Percentiles rank a stretch among this genome's conserved stretches.
These are phyloP conservation scores for Pseudomyrmex pallidus DNA, from an alignment of 1,140 invertebrate genomes.

Conservation along the genomic window DNA sequence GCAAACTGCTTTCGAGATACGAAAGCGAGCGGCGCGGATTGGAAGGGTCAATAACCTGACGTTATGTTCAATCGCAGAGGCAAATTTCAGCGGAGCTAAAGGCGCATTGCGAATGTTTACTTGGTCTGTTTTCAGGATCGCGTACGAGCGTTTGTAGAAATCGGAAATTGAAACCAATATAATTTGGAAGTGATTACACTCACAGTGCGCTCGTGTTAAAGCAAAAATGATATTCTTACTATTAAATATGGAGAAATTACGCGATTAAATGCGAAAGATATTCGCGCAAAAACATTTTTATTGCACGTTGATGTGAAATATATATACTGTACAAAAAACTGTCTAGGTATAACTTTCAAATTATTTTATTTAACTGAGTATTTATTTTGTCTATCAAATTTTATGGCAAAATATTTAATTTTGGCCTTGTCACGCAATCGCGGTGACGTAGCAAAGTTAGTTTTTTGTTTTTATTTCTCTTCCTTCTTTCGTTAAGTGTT, in stretches of 20 bases:
- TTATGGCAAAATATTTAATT: neutral
- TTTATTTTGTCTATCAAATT: too few relatives aligned
- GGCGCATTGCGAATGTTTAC: conserved; percentile 32
- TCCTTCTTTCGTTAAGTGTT: neutral
- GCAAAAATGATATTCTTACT: neutral
- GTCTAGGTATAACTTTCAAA: too few relatives aligned
- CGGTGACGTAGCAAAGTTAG: neutral
- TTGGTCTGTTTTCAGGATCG: conserved; percentile 15
- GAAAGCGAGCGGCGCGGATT: conserved; percentile 48
- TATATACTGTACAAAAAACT: too few relatives aligned
- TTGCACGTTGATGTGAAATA: too few relatives aligned
- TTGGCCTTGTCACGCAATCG: neutral
- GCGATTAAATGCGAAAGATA: neutral
- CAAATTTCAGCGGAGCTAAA: conserved; percentile 44
- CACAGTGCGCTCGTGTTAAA: neutral
- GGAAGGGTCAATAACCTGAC: conserved; percentile 62
- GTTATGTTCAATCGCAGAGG: conserved; percentile 45
- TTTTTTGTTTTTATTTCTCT: conserved; percentile 8
- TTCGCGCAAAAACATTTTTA: too few relatives aligned
- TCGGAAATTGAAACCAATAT: conserved; percentile 18
- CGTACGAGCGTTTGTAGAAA: neutral
- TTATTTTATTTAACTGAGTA: too few relatives aligned
- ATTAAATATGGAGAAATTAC: neutral
- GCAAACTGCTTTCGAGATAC: conserved; percentile 56
- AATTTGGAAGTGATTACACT: neutral